These are phyloP conservation scores for Saguinus midas DNA, from an alignment of 2,113 vertebrate species.

Conservation along the genomic window DNA sequence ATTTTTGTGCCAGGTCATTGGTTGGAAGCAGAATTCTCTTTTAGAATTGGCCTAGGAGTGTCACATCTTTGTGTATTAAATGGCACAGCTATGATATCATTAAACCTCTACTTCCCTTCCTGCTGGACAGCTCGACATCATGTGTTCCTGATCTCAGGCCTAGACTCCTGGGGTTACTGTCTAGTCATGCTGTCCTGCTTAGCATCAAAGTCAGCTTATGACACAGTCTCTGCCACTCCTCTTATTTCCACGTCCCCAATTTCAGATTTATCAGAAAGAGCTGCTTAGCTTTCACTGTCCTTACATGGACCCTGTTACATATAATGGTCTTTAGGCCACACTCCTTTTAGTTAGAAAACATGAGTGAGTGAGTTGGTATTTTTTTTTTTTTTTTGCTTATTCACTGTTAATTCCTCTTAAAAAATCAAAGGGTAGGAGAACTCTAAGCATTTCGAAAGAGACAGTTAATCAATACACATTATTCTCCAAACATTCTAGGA, in stretches of 20 bases:
- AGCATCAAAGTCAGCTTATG: background rate
- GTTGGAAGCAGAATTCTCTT: background rate
- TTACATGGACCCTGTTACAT: background rate
- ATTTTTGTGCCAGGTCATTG: background rate
- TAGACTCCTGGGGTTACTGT: background rate
- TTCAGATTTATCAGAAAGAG: background rate
- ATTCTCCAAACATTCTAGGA: conserved; percentile 78
- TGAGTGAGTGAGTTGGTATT: background rate
- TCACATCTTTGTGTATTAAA: background rate
- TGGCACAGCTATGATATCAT: background rate
- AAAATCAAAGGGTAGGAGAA: conserved; percentile 58
- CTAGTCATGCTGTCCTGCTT: background rate
- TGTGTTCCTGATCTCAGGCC: background rate
- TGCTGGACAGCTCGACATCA: background rate
- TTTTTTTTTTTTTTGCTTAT: conserved; percentile 4
- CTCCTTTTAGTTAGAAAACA: conserved; percentile 19
- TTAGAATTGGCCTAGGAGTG: background rate
- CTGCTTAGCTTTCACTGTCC: background rate
- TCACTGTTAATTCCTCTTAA: conserved; percentile 64
- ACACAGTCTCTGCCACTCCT: background rate
- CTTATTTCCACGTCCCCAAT: background rate
- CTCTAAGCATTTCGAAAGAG: conserved; percentile 73
- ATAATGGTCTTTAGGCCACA: background rate
- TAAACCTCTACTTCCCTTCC: conserved; percentile 21
- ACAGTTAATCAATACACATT: conserved; percentile 79